A percentile compares a stretch with the other conserved stretches of the same genome.
These are phyloP conservation scores for Dermochelys coriacea DNA, from an alignment of 2,797 vertebrate genomes.

Conservation along the genomic window DNA sequence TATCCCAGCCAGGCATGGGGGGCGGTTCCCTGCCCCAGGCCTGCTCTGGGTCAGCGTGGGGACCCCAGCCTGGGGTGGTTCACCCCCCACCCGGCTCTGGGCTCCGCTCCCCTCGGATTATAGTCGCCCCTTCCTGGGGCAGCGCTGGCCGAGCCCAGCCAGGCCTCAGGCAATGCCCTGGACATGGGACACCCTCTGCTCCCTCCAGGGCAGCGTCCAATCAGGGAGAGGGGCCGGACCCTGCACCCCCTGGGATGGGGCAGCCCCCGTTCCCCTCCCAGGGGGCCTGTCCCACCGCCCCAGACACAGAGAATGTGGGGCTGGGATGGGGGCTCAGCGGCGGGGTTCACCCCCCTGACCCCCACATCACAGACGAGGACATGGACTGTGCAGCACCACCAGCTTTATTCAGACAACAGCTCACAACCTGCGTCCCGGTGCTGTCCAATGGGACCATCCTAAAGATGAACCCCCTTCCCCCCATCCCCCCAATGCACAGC, in stretches of 20 bases:
- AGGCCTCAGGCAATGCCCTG: background rate
- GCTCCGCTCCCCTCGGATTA: too few relatives aligned
- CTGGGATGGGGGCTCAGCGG: background rate
- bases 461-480: background rate
- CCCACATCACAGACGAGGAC: background rate
- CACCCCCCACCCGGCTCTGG: too few relatives aligned
- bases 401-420: background rate
- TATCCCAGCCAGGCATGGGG: too few relatives aligned
- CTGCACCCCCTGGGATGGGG: too few relatives aligned
- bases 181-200: background rate
- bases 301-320: background rate
- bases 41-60: too few relatives aligned
- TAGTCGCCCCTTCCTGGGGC: too few relatives aligned
- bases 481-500: background rate
- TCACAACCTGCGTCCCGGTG: background rate
- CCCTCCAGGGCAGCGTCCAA: too few relatives aligned
- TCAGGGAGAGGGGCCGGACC: too few relatives aligned
- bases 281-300: background rate
- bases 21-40: background rate
- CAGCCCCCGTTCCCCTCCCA: too few relatives aligned
- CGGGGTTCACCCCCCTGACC: background rate
- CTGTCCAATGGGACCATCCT: rapidly evolving
- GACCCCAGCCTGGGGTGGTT: too few relatives aligned
- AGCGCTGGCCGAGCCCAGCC: too few relatives aligned
- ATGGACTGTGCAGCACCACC: background rate